These are phyloP conservation scores for Drosophila maculinotata DNA, from an alignment of 2,888 invertebrate genomes.

Conservation along the genomic window DNA sequence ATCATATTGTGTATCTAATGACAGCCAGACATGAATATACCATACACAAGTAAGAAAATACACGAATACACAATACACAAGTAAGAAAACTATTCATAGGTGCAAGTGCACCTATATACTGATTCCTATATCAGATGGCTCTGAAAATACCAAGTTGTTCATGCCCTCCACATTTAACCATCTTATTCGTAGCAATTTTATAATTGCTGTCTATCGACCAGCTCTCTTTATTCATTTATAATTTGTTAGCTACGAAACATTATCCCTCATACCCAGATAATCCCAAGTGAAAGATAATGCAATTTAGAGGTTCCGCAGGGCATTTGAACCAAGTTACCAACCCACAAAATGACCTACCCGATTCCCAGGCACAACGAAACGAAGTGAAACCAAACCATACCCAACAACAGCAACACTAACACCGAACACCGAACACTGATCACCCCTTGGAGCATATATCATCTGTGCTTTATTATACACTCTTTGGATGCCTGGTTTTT, in stretches of 20 bases:
- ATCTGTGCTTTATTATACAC: conserved; percentile 59
- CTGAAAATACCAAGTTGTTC: no score
- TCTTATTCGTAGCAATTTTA: no score
- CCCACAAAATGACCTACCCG: conserved; percentile 24
- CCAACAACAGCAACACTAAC: no score
- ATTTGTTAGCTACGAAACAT: not conserved
- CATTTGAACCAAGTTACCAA: conserved; percentile 16
- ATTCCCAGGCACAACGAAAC: conserved; percentile 15
- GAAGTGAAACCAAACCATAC: conserved; percentile 16
- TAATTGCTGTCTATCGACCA: no score
- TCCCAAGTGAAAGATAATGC: conserved; percentile 14
- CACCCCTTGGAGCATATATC: conserved; percentile 48
- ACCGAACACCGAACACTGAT: conserved; percentile 26
- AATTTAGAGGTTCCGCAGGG: conserved; percentile 19
- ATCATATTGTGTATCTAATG: conserved; percentile 2
- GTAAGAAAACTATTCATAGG: no score
- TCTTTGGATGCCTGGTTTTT: conserved; percentile 21
- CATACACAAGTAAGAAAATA: no score
- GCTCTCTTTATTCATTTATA: no score
- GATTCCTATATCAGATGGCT: no score
- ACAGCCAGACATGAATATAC: no score
- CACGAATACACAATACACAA: no score
- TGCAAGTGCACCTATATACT: no score
- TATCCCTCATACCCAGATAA: conserved; percentile 1
- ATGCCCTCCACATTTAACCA: no score